Evolutionary conservation across 2,113 vertebrate species (phyloP), one percentile per base, ranked within the genome.

Genomic region (Cynocephalus volans): DNA sequence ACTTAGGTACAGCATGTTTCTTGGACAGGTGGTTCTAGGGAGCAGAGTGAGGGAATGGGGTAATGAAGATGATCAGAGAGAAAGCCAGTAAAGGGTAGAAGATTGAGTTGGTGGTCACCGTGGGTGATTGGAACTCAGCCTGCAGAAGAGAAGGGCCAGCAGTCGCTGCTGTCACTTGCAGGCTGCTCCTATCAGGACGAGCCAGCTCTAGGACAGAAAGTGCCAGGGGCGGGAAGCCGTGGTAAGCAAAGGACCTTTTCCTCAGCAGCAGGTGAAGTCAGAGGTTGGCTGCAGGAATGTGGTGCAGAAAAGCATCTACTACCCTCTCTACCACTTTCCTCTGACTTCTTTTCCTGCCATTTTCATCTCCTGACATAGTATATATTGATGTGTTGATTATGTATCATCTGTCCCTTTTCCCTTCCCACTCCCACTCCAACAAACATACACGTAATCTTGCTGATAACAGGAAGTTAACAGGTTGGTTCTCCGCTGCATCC

Each of bases 241-340:
- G 6, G 0, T n/a, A 70, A 58, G 56, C 62, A 48, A 54, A 70
- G 48, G 13, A 19, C 56, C 41, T 72, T 45, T 48, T 69, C 31
- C 26, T 52, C 26, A 23, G 28, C 52, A 21, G 33, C 33, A 36
- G 75, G 45, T 21, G 3, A 88, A 45, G 72, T 69, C 95, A 52
- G 41, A 56, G 45, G 58, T 2, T 8, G 6, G 52, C 8, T 36
- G 50, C 24, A 58, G 17, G 81, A 41, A 28, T 0, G 0, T 2
- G 15, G 31, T 4, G 0, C 3, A 6, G 31, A 31, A 50, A 13
- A 41, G 13, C 36, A 2, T 2, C 50, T 9, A 10, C 23, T 1
- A 12, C 18, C 5, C 7, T 69, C 58, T 58, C 70, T 4, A 1
- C 31, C n/a, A 19, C n/a, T 17, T 56, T 15, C 8, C 69, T 24